Evolutionary conservation across 2,888 invertebrate genomes (phyloP).

Genomic region (Apodemia duryi): DNA sequence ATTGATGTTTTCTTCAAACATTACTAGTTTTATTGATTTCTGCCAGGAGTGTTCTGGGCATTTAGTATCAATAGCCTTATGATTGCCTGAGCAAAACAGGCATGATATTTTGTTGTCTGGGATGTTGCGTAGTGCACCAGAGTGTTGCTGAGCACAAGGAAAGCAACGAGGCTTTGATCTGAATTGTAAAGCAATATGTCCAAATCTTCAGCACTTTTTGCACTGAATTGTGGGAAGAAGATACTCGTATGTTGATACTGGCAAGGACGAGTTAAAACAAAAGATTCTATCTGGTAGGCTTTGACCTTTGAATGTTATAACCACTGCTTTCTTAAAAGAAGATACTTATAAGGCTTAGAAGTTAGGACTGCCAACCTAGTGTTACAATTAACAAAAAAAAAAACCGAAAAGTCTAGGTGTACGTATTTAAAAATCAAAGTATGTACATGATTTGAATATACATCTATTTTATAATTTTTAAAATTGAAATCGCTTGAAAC

Average conservation of each 20-base stretch:
- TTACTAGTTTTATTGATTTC: no score
- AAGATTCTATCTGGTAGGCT: not conserved
- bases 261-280: not conserved
- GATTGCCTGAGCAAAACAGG: no score
- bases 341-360: no score
- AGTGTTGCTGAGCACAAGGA: not conserved
- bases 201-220: not conserved
- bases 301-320: no score
- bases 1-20: no score
- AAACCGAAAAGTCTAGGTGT: not conserved
- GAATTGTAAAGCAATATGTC: not conserved
- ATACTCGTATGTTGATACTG: not conserved
- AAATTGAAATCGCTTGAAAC: slow-evolving; percentile 18
- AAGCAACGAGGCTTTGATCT: not conserved
- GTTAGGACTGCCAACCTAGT: not conserved
- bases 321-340: no score
- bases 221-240: not conserved
- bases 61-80: no score
- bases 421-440: not conserved
- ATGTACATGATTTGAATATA: slow-evolving; percentile 3
- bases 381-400: not conserved
- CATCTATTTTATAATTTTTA: not conserved
- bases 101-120: no score
- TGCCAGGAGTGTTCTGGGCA: no score
- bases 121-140: not conserved